Conservation (phyloP, 2,797 vertebrate species). For the Oreonectes daqikongensis region DNA sequence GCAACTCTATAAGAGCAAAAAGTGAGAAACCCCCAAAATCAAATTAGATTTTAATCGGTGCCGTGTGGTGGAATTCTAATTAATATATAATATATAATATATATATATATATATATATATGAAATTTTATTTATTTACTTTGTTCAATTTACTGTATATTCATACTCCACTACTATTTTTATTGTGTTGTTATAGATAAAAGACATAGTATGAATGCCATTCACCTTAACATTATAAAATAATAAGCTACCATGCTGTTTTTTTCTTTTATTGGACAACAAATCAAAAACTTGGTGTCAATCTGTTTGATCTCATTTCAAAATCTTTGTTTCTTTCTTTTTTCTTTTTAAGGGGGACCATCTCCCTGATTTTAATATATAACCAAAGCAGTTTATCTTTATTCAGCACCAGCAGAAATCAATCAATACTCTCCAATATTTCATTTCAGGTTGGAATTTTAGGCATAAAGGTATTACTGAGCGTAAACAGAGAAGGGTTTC, state of each 20-base stretch:
- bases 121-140: too few species aligned
- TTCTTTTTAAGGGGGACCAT: too few species aligned
- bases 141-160: too few species aligned
- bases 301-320: neutral
- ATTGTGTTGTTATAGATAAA: too few species aligned
- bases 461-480: constrained; percentile 28
- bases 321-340: neutral
- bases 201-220: too few species aligned
- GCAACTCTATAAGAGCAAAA: constrained; percentile 39
- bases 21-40: neutral
- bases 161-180: too few species aligned
- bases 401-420: constrained; percentile 11
- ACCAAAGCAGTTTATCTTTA: constrained; percentile 1
- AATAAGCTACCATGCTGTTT: too few species aligned
- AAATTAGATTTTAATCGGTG: constrained; percentile 17
- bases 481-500: constrained; percentile 17
- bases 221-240: too few species aligned
- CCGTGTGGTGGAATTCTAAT: constrained; percentile 1
- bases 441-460: constrained; percentile 19
- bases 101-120: too few species aligned
- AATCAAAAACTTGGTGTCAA: too few species aligned
- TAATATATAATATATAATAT: too few species aligned
- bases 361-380: constrained; percentile 7
- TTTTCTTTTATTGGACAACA: too few species aligned
- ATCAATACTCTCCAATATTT: constrained; percentile 34